These are phyloP conservation scores for Sus scrofa DNA, from an alignment of 2,113 vertebrate species.

Conservation along the genomic window T2T-Sscrofa CM000821.6:20473001-20473500, in stretches of 20 bases:
- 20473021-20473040: background rate
- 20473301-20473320: slow-evolving; percentile 52
- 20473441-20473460: slow-evolving; percentile 34
- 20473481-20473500: slow-evolving; percentile 57
- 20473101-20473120: slow-evolving; percentile 76
- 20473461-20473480: slow-evolving; percentile 29
- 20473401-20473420: slow-evolving; percentile 16
- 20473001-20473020: background rate
- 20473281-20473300: slow-evolving; percentile 68
- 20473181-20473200: slow-evolving; percentile 81
- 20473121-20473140: slow-evolving; percentile 81
- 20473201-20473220: slow-evolving; percentile 83
- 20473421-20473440: slow-evolving; percentile 22
- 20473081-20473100: slow-evolving; percentile 58
- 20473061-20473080: background rate
- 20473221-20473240: slow-evolving; percentile 60
- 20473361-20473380: slow-evolving; percentile 27
- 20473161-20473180: slow-evolving; percentile 76
- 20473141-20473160: slow-evolving; percentile 66
- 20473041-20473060: background rate
- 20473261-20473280: slow-evolving; percentile 72
- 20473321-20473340: slow-evolving; percentile 56
- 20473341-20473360: background rate
- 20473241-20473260: slow-evolving; percentile 60
- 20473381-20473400: slow-evolving; percentile 44